phyloP scores from a whole-genome alignment of 2,888 invertebrate genomes.

The Glyphotaelius pellucidus region DNA sequence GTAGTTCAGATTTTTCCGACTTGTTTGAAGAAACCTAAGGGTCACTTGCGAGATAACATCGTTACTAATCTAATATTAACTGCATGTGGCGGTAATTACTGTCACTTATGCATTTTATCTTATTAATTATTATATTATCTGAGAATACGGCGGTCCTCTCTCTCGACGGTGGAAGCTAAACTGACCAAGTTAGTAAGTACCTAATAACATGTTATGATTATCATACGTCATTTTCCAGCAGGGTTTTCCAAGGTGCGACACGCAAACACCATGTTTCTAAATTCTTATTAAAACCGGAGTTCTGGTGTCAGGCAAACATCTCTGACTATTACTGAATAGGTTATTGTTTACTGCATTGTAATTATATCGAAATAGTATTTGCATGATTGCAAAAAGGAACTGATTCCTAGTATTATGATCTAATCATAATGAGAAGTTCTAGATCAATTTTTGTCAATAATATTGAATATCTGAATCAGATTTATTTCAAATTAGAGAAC shows the following conservation, averaged over 20 bases:
- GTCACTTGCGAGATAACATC: constrained; percentile 37
- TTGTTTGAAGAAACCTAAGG: neutral
- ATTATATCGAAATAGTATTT: neutral
- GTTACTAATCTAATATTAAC: neutral
- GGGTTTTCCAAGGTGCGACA: neutral
- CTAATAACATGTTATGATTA: neutral
- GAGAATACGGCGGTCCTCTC: neutral
- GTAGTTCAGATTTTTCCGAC: neutral
- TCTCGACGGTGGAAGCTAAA: neutral
- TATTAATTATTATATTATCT: neutral
- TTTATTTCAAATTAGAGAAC: neutral
- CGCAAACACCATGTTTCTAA: neutral
- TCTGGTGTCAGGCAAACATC: neutral
- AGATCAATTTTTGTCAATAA: neutral
- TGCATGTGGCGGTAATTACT: neutral
- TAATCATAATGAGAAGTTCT: neutral
- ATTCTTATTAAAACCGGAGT: neutral
- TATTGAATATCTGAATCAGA: neutral
- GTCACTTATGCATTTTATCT: neutral
- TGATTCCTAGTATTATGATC: neutral
- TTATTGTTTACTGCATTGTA: neutral
- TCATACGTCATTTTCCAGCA: neutral
- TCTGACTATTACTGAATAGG: neutral
- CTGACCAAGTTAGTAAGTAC: neutral
- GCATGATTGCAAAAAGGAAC: neutral